Percentiles rank a stretch among this genome's conserved stretches.
These are phyloP conservation scores for Tubulanus polymorphus DNA, from an alignment of 2,888 invertebrate species.

Conservation along the genomic window DNA sequence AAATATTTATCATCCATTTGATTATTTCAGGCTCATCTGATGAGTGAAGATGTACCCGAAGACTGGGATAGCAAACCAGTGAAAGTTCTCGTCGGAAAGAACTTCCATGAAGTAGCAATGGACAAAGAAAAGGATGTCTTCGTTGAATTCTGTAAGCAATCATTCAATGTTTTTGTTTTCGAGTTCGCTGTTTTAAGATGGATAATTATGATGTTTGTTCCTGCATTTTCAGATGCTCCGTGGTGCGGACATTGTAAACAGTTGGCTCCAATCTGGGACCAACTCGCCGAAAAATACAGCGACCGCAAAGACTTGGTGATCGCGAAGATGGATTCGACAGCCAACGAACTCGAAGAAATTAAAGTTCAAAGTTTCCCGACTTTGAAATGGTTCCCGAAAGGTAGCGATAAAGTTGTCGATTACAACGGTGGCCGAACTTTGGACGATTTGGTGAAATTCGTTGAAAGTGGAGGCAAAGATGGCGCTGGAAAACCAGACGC, in stretches of 20 bases:
- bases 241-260: constrained; percentile 99
- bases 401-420: constrained; percentile 82
- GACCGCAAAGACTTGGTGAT: constrained; percentile 75
- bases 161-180: not conserved
- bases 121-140: constrained; percentile 86
- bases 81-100: constrained; percentile 86
- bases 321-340: constrained; percentile 98
- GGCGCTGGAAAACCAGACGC: constrained; percentile 54
- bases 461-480: constrained; percentile 84
- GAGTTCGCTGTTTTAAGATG: not conserved
- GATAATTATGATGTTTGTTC: too few relatives aligned
- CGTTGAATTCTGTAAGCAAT: constrained; percentile 81
- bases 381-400: constrained; percentile 77
- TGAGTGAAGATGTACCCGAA: constrained; percentile 88
- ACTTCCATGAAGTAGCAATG: constrained; percentile 90
- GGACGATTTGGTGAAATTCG: constrained; percentile 86
- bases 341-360: constrained; percentile 94
- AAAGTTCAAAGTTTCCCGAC: constrained; percentile 80
- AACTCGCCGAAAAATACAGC: constrained; percentile 90
- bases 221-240: constrained; percentile 68
- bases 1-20: too few relatives aligned
- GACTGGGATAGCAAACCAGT: constrained; percentile 97
- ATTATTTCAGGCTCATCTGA: constrained; percentile 74
- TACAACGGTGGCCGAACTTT: constrained; percentile 94
- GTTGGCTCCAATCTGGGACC: constrained; percentile 91